Conservation (phyloP, 2,113 vertebrate species). For the Baryphthengus martii region DNA sequence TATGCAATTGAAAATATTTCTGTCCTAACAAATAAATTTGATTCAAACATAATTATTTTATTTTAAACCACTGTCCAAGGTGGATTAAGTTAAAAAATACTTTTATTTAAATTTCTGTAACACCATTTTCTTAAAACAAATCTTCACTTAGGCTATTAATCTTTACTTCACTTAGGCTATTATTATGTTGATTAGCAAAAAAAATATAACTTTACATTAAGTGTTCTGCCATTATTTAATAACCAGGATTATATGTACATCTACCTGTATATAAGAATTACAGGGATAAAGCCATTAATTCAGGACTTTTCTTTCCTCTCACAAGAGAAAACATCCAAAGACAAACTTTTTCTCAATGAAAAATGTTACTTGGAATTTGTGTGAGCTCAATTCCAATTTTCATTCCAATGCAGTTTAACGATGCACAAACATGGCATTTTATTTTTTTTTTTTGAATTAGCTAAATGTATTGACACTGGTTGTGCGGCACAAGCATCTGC, state of each 20-base stretch:
- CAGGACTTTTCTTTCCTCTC: not conserved
- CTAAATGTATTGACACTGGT: not conserved
- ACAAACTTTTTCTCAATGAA: not conserved
- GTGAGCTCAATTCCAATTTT: not conserved
- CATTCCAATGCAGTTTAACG: not conserved
- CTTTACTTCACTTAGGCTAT: no score
- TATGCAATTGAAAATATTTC: not conserved
- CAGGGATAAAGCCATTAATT: not conserved
- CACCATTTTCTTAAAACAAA: not conserved
- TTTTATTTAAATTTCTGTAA: not conserved
- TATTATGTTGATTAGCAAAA: not conserved
- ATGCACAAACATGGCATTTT: not conserved
- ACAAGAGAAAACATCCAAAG: not conserved
- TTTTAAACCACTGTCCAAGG: not conserved
- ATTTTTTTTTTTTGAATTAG: not conserved
- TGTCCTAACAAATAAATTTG: not conserved
- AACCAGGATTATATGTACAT: not conserved
- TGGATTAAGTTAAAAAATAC: not conserved
- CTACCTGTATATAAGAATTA: not conserved
- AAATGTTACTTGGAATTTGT: not conserved
- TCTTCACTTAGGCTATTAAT: not conserved
- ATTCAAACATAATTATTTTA: not conserved
- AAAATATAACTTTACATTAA: not conserved
- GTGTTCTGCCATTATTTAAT: not conserved
- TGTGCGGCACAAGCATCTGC: not conserved